These are phyloP conservation scores for Barypeithes pellucidus DNA, from an alignment of 2,888 invertebrate species.

Conservation along the genomic window DNA sequence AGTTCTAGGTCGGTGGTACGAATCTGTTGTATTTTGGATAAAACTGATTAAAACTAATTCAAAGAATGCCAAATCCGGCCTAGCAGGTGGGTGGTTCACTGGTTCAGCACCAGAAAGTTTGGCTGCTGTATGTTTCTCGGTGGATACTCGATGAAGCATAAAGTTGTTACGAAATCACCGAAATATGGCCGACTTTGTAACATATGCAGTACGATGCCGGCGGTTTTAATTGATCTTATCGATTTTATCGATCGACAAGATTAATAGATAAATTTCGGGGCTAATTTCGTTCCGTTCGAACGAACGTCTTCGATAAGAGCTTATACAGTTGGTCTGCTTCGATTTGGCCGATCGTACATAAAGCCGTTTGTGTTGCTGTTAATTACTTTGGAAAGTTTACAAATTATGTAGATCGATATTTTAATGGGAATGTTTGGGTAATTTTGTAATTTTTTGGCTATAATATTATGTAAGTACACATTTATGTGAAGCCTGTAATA, in stretches of 20 bases:
- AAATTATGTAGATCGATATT: constrained; percentile 32
- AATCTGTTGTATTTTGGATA: too few relatives aligned
- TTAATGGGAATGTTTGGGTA: constrained; percentile 30
- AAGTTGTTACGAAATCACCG: too few relatives aligned
- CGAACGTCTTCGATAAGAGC: constrained; percentile 34
- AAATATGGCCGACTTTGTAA: neutral
- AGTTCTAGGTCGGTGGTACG: too few relatives aligned
- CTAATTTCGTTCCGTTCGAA: constrained; percentile 39
- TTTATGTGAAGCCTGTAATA: constrained; percentile 18
- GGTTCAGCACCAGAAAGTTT: too few relatives aligned
- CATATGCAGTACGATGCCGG: constrained; percentile 9
- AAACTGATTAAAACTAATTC: too few relatives aligned
- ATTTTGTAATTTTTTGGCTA: constrained; percentile 23
- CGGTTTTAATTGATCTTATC: constrained; percentile 43
- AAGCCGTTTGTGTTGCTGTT: constrained; percentile 33
- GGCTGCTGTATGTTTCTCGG: too few relatives aligned
- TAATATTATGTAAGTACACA: constrained; percentile 20
- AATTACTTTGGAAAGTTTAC: constrained; percentile 42
- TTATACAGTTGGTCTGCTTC: constrained; percentile 25
- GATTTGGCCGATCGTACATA: constrained; percentile 29
- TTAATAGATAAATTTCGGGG: constrained; percentile 47
- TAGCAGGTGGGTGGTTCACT: too few relatives aligned
- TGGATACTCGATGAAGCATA: too few relatives aligned
- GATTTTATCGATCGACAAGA: constrained; percentile 45
- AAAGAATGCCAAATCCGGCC: too few relatives aligned